Evolutionary conservation across 2,888 invertebrate genomes (phyloP).

Genomic region (Sarcophaga carnaria): DNA sequence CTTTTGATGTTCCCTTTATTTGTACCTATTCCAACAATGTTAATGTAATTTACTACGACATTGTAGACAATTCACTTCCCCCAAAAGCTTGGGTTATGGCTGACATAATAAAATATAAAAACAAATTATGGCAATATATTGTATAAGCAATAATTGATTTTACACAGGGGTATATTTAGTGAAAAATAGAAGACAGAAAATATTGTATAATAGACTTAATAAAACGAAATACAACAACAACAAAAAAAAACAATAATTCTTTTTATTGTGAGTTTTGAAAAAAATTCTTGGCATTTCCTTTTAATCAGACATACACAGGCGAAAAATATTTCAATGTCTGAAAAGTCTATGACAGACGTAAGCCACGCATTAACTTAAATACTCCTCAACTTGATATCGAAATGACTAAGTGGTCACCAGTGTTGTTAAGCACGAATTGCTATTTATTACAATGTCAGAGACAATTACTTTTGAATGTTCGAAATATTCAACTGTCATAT

Average conservation of each 20-base stretch:
- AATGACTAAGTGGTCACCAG: conserved; percentile 66
- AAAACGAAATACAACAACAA: too few species aligned
- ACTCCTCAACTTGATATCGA: conserved; percentile 20
- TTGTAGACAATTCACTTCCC: too few species aligned
- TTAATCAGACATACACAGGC: neutral
- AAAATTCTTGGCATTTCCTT: neutral
- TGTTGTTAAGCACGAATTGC: conserved; percentile 62
- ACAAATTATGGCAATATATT: conserved; percentile 5
- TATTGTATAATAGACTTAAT: too few species aligned
- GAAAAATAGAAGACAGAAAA: conserved; percentile 23
- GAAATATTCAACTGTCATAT: conserved; percentile 53
- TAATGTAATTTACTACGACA: too few species aligned
- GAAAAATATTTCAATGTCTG: neutral
- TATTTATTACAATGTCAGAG: conserved; percentile 68
- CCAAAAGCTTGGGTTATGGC: too few species aligned
- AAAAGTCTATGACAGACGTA: neutral
- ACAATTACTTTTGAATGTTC: conserved; percentile 55
- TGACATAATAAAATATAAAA: neutral
- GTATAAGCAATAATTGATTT: conserved; percentile 29
- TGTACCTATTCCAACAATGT: too few species aligned
- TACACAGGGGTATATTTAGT: conserved; percentile 47
- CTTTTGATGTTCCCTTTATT: too few species aligned
- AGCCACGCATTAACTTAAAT: conserved; percentile 39
- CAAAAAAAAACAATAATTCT: neutral
- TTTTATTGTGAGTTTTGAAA: too few species aligned